phyloP scores from a whole-genome alignment of 92 coral and sea anemone genomes.

The Montipora capitata region DNA sequence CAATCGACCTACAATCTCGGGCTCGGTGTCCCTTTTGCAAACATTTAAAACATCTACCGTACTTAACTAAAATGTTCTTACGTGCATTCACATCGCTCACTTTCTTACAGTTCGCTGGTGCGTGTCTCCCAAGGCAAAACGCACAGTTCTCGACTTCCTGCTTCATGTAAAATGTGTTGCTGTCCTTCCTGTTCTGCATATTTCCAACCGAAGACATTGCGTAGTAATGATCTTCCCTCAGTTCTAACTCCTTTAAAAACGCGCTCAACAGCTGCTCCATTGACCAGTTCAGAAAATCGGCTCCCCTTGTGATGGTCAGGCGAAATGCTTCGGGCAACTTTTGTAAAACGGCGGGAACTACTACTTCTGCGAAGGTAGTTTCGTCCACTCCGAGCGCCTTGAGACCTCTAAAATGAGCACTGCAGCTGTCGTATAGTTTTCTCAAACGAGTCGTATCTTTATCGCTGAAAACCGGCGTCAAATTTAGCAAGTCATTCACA shows the following conservation, averaged over 20 bases:
- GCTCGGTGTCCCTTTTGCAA: constrained; percentile 45
- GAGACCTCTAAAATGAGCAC: constrained; percentile 56
- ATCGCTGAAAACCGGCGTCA: too few relatives aligned
- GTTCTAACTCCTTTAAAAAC: too few relatives aligned
- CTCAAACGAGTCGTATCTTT: too few relatives aligned
- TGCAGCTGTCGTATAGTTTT: constrained; percentile 59
- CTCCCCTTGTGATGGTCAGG: constrained; percentile 68
- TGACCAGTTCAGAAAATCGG: constrained; percentile 41
- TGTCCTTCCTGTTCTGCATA: neutral
- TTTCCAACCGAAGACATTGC: too few relatives aligned
- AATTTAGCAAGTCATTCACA: too few relatives aligned
- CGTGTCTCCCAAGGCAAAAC: constrained; percentile 17
- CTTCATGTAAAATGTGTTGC: neutral
- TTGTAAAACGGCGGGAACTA: constrained; percentile 63
- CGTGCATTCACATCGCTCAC: constrained; percentile 24
- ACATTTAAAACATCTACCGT: constrained; percentile 55
- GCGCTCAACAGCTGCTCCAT: neutral
- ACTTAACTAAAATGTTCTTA: constrained; percentile 31
- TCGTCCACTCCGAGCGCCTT: constrained; percentile 65
- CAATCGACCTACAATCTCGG: constrained; percentile 39
- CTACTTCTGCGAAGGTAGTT: constrained; percentile 17
- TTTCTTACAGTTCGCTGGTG: constrained; percentile 42
- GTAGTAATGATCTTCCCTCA: too few relatives aligned
- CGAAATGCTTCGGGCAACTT: constrained; percentile 64
- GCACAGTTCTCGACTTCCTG: constrained; percentile 32